These are phyloP conservation scores for Diabrotica undecimpunctata DNA, from an alignment of 1,140 invertebrate species.

Conservation along the genomic window DNA sequence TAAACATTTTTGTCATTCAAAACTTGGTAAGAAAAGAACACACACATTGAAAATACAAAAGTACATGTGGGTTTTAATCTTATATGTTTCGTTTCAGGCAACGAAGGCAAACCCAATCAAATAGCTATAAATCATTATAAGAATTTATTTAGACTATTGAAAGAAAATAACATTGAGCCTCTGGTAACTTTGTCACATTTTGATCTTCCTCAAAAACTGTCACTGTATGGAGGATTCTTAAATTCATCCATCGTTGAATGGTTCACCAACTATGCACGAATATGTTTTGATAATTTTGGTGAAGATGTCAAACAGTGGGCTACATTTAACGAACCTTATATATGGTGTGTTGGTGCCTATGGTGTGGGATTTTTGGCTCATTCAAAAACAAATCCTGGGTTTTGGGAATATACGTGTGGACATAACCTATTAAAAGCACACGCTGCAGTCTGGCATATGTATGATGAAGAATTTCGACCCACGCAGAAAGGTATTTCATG, in stretches of 20 bases:
- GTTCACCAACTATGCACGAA: constrained; percentile 39
- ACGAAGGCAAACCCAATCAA: constrained; percentile 52
- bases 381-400: constrained; percentile 29
- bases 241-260: constrained; percentile 37
- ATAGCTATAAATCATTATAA: constrained; percentile 63
- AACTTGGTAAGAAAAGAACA: no score
- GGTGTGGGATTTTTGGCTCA: constrained; percentile 29
- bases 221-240: constrained; percentile 38
- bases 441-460: constrained; percentile 32
- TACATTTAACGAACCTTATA: constrained; percentile 52
- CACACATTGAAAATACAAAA: no score
- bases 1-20: no score
- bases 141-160: constrained; percentile 56
- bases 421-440: constrained; percentile 37
- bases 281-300: constrained; percentile 27
- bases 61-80: no score
- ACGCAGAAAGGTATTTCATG: constrained; percentile 26
- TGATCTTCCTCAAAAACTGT: constrained; percentile 40
- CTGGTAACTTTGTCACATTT: constrained; percentile 52
- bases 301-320: constrained; percentile 50
- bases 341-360: constrained; percentile 36
- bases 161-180: constrained; percentile 57
- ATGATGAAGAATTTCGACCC: constrained; percentile 32
- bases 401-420: constrained; percentile 32
- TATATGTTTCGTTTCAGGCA: not conserved